Base-by-base conservation (phyloP, 2,797 vertebrate species). In the Sebastes paucispinis region DNA sequence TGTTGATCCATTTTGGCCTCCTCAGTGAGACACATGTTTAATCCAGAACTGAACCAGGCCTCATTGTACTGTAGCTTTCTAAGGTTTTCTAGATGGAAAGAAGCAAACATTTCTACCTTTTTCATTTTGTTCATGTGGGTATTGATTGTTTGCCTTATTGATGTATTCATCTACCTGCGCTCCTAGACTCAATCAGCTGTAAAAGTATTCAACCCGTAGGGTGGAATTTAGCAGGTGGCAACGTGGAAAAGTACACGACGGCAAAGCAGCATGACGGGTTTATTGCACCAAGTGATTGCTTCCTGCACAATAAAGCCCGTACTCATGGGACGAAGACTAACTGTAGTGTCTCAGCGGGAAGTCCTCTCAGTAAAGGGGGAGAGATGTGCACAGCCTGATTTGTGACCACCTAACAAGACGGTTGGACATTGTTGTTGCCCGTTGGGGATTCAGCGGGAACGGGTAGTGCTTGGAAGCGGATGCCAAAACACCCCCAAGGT, bases 251-350 rank as follows among this genome's bases (percentile, higher is more conserved):
- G 14, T 55, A 77, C 70, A 50, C 13, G 73, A 63, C 62, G 34
- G 58, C 60, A 43, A 58, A 69, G 63, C 24, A 6, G 63, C 16
- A 0, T 69, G 83, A 83, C 81, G 70, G 87, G 20, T 90, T 90
- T 87, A 88, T 87, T 87, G 77, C 75, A 36, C 73, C 77, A 9
- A 36, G 72, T 72, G 85, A 83, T 82, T 62, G 52, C 88, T 68
- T 83, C 52, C 55, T 74, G 67, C 65, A 39, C 85, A 68, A 62
- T 66, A 59, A 73, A 34, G 78, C 73, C 25, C 4, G 0, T 16
- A 6, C 85, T 83, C 84, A 1, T 2, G 84, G 75, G 88, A 81
- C 11, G 16, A 59, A 64, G 79, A 39, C 70, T 9, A 29, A 66
- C 81, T 75, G 77, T 3, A 5, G 47, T 14, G 74, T 74, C 81